Percentiles rank a stretch among this genome's conserved stretches.
These are phyloP conservation scores for Bibio marci DNA, from an alignment of 2,888 invertebrate genomes.

Conservation along the genomic window DNA sequence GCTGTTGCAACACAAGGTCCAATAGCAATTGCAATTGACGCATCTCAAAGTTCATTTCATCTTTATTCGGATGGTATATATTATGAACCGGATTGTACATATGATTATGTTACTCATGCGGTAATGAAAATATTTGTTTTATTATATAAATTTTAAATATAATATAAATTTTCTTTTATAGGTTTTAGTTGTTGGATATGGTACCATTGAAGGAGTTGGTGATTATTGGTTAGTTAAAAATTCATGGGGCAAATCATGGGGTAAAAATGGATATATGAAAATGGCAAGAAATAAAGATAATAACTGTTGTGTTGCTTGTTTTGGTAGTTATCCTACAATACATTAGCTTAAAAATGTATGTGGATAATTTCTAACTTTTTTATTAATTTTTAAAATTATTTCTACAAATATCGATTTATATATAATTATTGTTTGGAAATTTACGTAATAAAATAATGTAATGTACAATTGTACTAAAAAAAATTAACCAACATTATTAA, in stretches of 20 bases:
- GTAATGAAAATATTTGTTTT: too few relatives aligned
- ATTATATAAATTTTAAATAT: too few relatives aligned
- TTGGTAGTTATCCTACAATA: constrained; percentile 80
- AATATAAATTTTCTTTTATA: too few relatives aligned
- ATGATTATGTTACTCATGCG: constrained; percentile 3
- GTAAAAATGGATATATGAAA: constrained; percentile 60
- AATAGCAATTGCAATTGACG: constrained; percentile 7
- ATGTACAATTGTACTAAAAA: too few relatives aligned
- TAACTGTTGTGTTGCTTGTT: constrained; percentile 63
- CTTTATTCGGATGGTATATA: constrained; percentile 4
- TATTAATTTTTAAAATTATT: too few relatives aligned
- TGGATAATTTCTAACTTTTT: too few relatives aligned
- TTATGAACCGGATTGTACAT: constrained; percentile 5
- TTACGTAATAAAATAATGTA: too few relatives aligned
- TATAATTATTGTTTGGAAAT: too few relatives aligned
- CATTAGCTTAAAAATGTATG: too few relatives aligned
- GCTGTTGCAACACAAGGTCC: constrained; percentile 7
- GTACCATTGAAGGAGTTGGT: constrained; percentile 2
- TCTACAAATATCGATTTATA: too few relatives aligned
- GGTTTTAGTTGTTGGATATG: constrained; percentile 8
- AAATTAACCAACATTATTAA: too few relatives aligned
- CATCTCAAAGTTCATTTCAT: constrained; percentile 24
- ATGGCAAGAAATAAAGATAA: constrained; percentile 65
- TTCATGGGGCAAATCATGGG: constrained; percentile 63
- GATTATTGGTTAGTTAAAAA: constrained; percentile 10